Percentiles rank a stretch among this genome's conserved stretches.
These are phyloP conservation scores for Fistularia tabacaria DNA, from an alignment of 2,797 vertebrate species.

Conservation along the genomic window DNA sequence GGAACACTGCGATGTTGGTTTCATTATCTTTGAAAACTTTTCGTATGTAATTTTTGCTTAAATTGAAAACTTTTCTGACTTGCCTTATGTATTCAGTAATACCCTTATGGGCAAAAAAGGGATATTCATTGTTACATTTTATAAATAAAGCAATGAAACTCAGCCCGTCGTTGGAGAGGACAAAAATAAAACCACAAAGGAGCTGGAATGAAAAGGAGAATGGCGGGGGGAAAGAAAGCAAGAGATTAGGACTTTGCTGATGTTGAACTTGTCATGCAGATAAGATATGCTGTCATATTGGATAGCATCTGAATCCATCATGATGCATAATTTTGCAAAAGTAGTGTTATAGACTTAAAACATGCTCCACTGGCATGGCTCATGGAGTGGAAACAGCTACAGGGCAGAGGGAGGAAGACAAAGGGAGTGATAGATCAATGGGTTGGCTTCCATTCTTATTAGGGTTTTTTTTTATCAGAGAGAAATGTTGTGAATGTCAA, in stretches of 20 bases:
- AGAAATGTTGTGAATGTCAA: slow-evolving; percentile 16
- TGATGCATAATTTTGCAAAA: slow-evolving; percentile 35
- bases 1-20: slow-evolving; percentile 23
- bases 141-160: slow-evolving; percentile 44
- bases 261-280: slow-evolving; percentile 23
- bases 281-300: slow-evolving; percentile 31
- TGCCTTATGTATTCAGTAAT: slow-evolving; percentile 10
- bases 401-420: slow-evolving; percentile 7
- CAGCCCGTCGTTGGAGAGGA: slow-evolving; percentile 9
- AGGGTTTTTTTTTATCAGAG: background rate
- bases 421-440: slow-evolving; percentile 8
- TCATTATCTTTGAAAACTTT: slow-evolving; percentile 32
- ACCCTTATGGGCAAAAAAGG: slow-evolving; percentile 16
- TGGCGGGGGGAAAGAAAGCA: background rate
- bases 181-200: slow-evolving; percentile 17
- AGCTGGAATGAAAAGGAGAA: slow-evolving; percentile 10
- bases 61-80: slow-evolving; percentile 28
- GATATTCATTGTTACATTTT: slow-evolving; percentile 28
- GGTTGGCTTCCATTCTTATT: slow-evolving; percentile 3
- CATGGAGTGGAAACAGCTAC: slow-evolving; percentile 20
- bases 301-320: slow-evolving; percentile 15
- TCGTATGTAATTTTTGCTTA: slow-evolving; percentile 9
- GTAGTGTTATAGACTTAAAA: slow-evolving; percentile 26
- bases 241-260: slow-evolving; percentile 14
- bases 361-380: slow-evolving; percentile 17